Percentiles rank a stretch among this genome's conserved stretches.
Conservation (phyloP, 2,797 vertebrate genomes). For the Mergus octosetaceus region DNA sequence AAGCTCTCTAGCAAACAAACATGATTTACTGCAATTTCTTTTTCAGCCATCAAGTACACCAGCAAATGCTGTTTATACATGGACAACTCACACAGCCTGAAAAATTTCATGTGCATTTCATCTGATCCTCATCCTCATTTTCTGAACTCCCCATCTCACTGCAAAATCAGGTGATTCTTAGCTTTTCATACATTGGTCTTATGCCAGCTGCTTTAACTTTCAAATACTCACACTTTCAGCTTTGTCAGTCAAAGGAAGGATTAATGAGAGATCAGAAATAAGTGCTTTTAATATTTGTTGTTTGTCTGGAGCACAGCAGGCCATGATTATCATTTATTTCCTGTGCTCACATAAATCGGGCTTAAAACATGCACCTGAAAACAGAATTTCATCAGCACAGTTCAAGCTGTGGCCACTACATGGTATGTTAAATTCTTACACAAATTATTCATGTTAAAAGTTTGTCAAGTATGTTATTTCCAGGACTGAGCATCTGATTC, state of each 20-base stretch:
- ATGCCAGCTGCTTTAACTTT: background rate
- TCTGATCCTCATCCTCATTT: background rate
- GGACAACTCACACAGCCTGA: background rate
- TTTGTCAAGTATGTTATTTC: background rate
- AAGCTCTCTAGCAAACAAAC: background rate
- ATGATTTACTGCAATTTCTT: background rate
- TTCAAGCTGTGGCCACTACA: background rate
- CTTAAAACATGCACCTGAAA: background rate
- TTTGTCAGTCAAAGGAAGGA: background rate
- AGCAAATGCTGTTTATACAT: background rate
- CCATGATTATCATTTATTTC: background rate
- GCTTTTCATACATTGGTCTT: background rate
- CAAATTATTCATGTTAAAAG: background rate
- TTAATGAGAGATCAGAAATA: background rate
- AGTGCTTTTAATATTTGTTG: background rate
- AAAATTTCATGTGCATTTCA: background rate
- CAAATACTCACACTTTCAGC: background rate
- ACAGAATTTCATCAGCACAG: background rate
- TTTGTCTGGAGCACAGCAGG: background rate
- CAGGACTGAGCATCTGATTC: background rate
- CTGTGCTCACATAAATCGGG: background rate
- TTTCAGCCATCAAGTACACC: background rate
- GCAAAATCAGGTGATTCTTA: background rate
- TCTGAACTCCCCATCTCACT: background rate
- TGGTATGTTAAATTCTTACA: background rate